Evolutionary conservation across 2,888 invertebrate species (phyloP).

Genomic region (Alsophila aescularia): DNA sequence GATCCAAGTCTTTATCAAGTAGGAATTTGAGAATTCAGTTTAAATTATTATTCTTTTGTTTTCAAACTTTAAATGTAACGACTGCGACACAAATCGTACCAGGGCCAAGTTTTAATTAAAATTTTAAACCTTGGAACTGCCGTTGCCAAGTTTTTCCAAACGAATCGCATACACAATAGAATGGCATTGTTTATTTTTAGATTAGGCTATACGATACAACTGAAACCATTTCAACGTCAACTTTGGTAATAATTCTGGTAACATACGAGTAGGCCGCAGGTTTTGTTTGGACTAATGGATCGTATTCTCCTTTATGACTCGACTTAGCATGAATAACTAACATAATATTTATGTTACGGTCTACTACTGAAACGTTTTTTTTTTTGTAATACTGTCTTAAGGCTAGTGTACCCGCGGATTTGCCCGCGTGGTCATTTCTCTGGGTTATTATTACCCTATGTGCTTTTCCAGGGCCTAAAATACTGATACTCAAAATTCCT

Average conservation of each 20-base stretch:
- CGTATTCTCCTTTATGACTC: background rate
- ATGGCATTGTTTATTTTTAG: constrained; percentile 22
- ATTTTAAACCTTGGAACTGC: constrained; percentile 7
- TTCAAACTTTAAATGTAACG: constrained; percentile 10
- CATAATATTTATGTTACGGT: no score
- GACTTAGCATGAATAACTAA: background rate
- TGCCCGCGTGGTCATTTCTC: no score
- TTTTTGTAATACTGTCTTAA: no score
- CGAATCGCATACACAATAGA: constrained; percentile 11
- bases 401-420: no score
- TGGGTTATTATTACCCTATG: no score
- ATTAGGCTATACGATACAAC: constrained; percentile 20
- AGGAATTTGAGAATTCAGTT: constrained; percentile 4
- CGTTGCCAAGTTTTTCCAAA: constrained; percentile 18
- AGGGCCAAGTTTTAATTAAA: constrained; percentile 24
- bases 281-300: background rate
- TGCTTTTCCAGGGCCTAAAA: no score
- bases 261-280: constrained; percentile 10
- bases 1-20: background rate
- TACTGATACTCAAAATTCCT: no score
- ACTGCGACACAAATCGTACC: constrained; percentile 17
- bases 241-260: constrained; percentile 19
- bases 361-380: no score
- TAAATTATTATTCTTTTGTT: constrained; percentile 3
- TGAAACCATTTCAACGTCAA: constrained; percentile 14